These are phyloP conservation scores for Odontesthes bonariensis DNA, from an alignment of 2,113 vertebrate genomes.

Conservation along the genomic window DNA sequence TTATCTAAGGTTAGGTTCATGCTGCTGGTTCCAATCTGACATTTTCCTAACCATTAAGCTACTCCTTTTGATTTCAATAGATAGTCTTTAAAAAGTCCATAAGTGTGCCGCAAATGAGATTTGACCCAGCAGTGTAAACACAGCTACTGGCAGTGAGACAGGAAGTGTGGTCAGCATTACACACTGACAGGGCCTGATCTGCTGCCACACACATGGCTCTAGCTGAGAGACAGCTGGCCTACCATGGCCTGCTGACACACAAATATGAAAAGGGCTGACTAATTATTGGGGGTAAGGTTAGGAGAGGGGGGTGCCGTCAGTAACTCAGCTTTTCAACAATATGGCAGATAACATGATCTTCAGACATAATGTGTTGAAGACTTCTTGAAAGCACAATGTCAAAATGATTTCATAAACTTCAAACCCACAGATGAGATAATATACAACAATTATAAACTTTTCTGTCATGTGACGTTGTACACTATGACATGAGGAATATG, in stretches of 20 bases:
- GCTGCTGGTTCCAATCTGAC: slow-evolving; percentile 3
- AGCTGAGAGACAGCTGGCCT: slow-evolving; percentile 80
- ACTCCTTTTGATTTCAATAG: background rate
- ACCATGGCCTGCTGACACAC: slow-evolving; percentile 76
- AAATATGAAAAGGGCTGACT: slow-evolving; percentile 80
- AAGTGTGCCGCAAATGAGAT: background rate
- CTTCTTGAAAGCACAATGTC: background rate
- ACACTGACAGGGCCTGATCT: slow-evolving; percentile 74
- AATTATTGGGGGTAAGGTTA: slow-evolving; percentile 73
- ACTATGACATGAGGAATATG: background rate
- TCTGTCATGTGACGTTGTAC: slow-evolving; percentile 6
- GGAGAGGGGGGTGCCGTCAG: slow-evolving; percentile 26
- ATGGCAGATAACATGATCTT: slow-evolving; percentile 4
- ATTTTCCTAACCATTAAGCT: slow-evolving; percentile 4
- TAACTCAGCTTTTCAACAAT: slow-evolving; percentile 21
- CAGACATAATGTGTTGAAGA: background rate
- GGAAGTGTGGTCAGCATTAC: slow-evolving; percentile 72
- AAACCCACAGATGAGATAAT: background rate
- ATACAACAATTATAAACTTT: background rate
- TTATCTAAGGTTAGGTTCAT: slow-evolving; percentile 12
- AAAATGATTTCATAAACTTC: background rate
- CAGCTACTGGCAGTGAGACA: slow-evolving; percentile 72
- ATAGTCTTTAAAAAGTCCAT: background rate
- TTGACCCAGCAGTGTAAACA: slow-evolving; percentile 47
- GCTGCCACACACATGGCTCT: slow-evolving; percentile 79